These are phyloP conservation scores for Triplophysa siluroides DNA, from an alignment of 2,113 vertebrate genomes.

Conservation along the genomic window DNA sequence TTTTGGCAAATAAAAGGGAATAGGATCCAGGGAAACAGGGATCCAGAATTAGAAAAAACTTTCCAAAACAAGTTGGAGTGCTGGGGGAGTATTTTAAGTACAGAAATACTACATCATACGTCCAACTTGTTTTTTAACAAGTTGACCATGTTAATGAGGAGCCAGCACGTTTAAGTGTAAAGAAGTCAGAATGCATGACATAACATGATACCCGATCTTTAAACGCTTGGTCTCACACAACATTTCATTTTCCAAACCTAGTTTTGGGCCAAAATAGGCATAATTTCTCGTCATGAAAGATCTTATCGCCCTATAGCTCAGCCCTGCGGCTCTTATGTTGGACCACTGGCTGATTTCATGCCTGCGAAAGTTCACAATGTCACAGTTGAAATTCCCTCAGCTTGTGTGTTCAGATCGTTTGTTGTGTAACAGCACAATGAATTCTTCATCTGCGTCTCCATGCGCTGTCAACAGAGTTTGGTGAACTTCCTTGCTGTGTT, in stretches of 20 bases:
- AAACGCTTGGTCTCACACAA: not conserved
- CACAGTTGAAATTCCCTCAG: not conserved
- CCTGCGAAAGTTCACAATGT: slow-evolving; percentile 37
- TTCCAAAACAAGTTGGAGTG: too few relatives aligned
- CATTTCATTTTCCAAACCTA: not conserved
- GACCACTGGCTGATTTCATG: slow-evolving; percentile 31
- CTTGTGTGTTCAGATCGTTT: slow-evolving; percentile 42
- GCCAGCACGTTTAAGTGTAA: too few relatives aligned
- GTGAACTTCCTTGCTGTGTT: slow-evolving; percentile 57
- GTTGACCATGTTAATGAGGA: too few relatives aligned
- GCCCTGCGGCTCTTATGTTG: slow-evolving; percentile 9
- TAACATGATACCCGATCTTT: not conserved
- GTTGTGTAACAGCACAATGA: slow-evolving; percentile 52
- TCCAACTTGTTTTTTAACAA: too few relatives aligned
- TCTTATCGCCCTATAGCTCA: slow-evolving; percentile 5
- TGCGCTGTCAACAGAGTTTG: slow-evolving; percentile 50
- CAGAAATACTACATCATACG: too few relatives aligned
- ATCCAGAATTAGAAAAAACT: too few relatives aligned
- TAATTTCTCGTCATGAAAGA: slow-evolving; percentile 13
- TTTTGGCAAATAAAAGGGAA: too few relatives aligned
- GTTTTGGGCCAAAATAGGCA: slow-evolving; percentile 1
- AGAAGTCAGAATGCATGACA: too few relatives aligned
- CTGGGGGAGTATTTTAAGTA: too few relatives aligned
- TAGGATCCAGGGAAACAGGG: too few relatives aligned
- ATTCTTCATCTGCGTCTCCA: slow-evolving; percentile 30